Base-by-base conservation (phyloP, 2,113 vertebrate genomes). In the Pangasianodon hypophthalmus region DNA sequence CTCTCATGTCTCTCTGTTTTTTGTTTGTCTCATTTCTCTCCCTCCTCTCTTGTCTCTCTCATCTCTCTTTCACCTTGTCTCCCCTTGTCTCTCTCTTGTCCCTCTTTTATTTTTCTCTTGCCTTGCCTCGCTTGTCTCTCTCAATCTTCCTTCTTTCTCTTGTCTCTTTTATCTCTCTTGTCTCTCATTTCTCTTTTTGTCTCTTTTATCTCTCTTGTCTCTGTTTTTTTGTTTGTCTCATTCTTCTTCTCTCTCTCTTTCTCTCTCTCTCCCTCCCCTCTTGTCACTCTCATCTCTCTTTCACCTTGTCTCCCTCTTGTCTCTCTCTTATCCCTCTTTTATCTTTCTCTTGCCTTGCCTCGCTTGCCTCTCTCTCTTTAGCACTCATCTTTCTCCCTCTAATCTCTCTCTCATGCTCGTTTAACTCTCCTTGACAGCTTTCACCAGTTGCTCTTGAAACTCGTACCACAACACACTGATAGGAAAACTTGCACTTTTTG, bases 401-500 rank as follows among this genome's bases (percentile, higher is more conserved):
- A 0, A 56, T 37, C 50, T 56, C 50, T 56, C 52, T 83, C 32
- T 56, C n/a, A 21, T 67, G 64, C 10, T 67, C 29, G 1, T n/a
- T n/a, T 67, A 67, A n/a, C 29, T n/a, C 62, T 67, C 67, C n/a
- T 21, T 41, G n/a, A 19, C 81, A 83, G n/a, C 2, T 58, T 58
- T 58, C 50, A 3, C 80, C 52, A 82, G 11, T 56, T 37, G 9
- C 29, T 9, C 52, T 83, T 83, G 16, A 83, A 58, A 6, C 81
- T 58, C 52, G 26, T 58, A 83, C 6, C 81, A 83, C 54, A 37
- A 21, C n/a, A 83, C 81, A 83, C 52, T 56, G 54, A 83, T 83
- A 56, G 21, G 52, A 56, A 54, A 56, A 16, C 79, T 32, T n/a
- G 80, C 80, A 21, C 71, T 73, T 21, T 71, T 37, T 32, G 4